Base-by-base conservation (phyloP, 2,797 vertebrate genomes). In the Gymnocypris eckloni region DNA sequence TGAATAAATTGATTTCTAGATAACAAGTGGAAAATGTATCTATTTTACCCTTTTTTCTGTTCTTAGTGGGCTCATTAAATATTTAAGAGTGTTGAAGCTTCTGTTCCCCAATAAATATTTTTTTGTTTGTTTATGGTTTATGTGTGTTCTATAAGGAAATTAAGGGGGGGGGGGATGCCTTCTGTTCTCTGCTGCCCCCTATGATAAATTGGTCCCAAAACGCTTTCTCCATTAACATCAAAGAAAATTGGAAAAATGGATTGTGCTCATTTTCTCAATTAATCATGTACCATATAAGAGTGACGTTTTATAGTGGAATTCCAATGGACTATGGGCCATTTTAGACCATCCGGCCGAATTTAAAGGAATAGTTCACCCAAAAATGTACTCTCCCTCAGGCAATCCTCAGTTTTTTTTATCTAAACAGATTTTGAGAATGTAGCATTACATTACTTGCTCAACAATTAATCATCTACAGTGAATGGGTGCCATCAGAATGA, bases 51-150 rank as follows among this genome's bases (percentile, higher is more conserved):
- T 64, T 16, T 45, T 45, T 59, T 54, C 37, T 22, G 28, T 79
- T 71, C 71, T 67, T 59, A 59, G 16, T 79, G 39, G 16, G n/a
- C 52, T 81, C 41, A 87, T 87, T 41, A 87, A 86, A 86, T 87
- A 90, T 90, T 87, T 56, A 87, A 84, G 41, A 69, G 77, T 83
- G 39, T 54, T 37, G 72, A 75, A 83, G 64, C 15, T 39, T 81
- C 59, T 20, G 4, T 70, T 86, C 69, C 86, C 56, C n/a, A 64
- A 79, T 64, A 81, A 85, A 79, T 82, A 56, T 61, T 56, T 82
- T 28, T 28, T 28, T n/a, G n/a, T 73, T 39, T 61, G 71, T 79
- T 87, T 83, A 52, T 79, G 52, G 37, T 66, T 80, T 82, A 37
- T 66, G 48, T 11, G 48, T 48, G 71, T 82, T 69, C 41, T 75